Conservation (phyloP, 1,140 invertebrate species). For the Metaphire vulgaris region DNA sequence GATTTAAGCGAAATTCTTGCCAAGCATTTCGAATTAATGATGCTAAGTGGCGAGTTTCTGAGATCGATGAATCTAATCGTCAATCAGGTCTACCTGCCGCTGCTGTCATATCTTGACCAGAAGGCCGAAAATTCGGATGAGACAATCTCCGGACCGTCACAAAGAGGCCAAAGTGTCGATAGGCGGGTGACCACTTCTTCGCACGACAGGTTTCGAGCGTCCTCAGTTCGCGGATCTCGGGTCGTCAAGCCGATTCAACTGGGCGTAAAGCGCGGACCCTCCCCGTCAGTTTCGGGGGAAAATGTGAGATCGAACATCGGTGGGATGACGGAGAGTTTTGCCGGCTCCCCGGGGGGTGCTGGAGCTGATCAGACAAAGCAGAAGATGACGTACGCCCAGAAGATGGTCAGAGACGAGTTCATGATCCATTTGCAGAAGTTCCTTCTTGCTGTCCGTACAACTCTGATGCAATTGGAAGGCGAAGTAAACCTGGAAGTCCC, state of each 20-base stretch:
- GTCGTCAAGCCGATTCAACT: no score
- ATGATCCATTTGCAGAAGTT: constrained; percentile 53
- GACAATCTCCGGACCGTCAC: neutral
- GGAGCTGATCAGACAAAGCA: neutral
- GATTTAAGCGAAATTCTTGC: neutral
- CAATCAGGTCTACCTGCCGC: neutral
- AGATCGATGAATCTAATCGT: neutral
- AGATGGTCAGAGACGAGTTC: constrained; percentile 51
- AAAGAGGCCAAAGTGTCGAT: neutral
- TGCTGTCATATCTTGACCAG: neutral
- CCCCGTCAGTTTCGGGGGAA: neutral
- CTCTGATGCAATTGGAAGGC: constrained; percentile 53
- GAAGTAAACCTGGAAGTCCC: constrained; percentile 48
- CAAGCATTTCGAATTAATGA: neutral
- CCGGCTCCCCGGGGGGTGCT: neutral
- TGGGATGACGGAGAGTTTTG: neutral
- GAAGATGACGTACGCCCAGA: neutral
- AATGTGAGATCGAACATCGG: neutral
- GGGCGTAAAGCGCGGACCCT: neutral
- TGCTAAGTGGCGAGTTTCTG: neutral
- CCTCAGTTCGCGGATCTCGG: constrained; percentile 49
- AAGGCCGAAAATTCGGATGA: neutral
- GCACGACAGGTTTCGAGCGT: no score
- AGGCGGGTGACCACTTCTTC: neutral
- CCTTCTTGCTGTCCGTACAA: constrained; percentile 46